Conservation (phyloP, 2,113 vertebrate species). For the Trichomycterus rosablanca region DNA sequence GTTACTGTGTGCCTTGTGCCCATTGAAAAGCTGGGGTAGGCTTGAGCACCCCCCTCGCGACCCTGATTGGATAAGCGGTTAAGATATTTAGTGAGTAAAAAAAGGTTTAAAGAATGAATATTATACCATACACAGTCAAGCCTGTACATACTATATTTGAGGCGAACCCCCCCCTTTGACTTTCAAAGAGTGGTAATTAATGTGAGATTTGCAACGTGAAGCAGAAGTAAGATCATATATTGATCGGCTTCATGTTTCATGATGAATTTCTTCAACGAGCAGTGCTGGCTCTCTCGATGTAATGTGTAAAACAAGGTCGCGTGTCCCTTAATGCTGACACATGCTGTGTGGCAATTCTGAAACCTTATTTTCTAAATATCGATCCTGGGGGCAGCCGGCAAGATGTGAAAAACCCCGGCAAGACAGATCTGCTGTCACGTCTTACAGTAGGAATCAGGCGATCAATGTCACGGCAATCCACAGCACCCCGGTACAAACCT, state of each 20-base stretch:
- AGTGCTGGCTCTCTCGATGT: constrained; percentile 6
- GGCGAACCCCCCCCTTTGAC: too few relatives aligned
- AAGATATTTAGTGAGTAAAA: too few relatives aligned
- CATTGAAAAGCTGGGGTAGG: too few relatives aligned
- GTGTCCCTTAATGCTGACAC: constrained; percentile 17
- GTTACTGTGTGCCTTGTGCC: too few relatives aligned
- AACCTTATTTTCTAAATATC: constrained; percentile 64
- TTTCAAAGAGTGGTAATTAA: too few relatives aligned
- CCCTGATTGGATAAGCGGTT: too few relatives aligned
- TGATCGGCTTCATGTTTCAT: constrained; percentile 17
- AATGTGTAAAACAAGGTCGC: constrained; percentile 35
- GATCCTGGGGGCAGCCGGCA: constrained; percentile 48
- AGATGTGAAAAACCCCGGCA: constrained; percentile 61
- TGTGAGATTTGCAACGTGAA: constrained; percentile 38
- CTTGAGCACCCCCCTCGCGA: too few relatives aligned
- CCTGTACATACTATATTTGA: background rate
- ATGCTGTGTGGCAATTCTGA: constrained; percentile 52
- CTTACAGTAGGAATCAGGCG: constrained; percentile 62
- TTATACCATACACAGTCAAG: too few relatives aligned
- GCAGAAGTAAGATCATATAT: constrained; percentile 15
- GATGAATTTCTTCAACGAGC: constrained; percentile 17
- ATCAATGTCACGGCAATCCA: constrained; percentile 55
- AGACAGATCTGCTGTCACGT: constrained; percentile 63
- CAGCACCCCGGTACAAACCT: constrained; percentile 42
- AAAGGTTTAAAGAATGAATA: too few relatives aligned